These are phyloP conservation scores for Chunga burmeisteri DNA, from an alignment of 2,113 vertebrate genomes.

Conservation along the genomic window DNA sequence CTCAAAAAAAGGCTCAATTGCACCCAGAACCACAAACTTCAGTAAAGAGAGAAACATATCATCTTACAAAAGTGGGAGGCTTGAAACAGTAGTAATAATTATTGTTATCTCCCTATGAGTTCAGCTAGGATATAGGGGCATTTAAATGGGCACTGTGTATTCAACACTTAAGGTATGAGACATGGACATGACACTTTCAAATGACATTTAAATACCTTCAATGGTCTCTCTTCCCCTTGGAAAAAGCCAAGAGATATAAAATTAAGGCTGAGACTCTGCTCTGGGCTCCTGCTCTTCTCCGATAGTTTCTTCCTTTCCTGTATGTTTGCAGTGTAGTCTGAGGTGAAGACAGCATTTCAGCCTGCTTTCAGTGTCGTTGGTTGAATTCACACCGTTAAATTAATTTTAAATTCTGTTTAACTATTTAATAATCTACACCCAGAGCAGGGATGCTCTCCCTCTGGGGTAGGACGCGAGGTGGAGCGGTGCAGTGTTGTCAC, in stretches of 20 bases:
- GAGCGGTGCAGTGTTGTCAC: fast-evolving
- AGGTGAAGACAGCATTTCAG: not conserved
- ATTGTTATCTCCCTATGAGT: not conserved
- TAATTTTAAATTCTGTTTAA: not conserved
- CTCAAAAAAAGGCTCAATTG: not conserved
- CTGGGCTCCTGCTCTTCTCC: not conserved
- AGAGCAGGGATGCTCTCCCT: not conserved
- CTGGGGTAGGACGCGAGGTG: not conserved
- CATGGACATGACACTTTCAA: not conserved
- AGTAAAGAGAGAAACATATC: not conserved
- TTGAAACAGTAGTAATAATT: not conserved
- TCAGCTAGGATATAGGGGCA: not conserved
- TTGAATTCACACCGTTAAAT: not conserved
- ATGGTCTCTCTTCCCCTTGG: not conserved
- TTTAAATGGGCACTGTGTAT: not conserved
- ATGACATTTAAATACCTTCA: not conserved
- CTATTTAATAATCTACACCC: not conserved
- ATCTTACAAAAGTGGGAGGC: not conserved
- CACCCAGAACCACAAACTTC: not conserved
- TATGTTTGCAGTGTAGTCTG: not conserved
- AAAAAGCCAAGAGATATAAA: not conserved
- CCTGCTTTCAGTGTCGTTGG: not conserved
- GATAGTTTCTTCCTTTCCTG: not conserved
- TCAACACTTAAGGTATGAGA: not conserved
- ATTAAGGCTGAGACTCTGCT: not conserved